Evolutionary conservation across 2,113 vertebrate species (phyloP), one percentile per base, ranked within the genome.

Genomic region (Cyprinodon brontotheroides): DNA sequence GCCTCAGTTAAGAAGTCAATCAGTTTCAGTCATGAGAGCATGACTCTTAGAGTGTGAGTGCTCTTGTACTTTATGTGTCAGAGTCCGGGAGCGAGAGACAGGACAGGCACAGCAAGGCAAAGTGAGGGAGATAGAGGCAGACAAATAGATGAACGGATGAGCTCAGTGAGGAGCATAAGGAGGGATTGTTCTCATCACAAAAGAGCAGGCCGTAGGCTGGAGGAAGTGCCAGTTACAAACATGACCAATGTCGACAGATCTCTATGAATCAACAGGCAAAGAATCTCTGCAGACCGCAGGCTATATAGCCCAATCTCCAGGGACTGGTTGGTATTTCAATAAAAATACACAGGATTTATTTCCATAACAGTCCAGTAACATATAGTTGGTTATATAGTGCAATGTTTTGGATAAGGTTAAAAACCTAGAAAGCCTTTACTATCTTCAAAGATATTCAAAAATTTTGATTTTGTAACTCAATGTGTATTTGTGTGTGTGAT

Each of bases 191-290:
- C 91, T 89, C 68, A 45, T 69, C 78, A 93, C 91, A 93, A 93
- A 91, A 88, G 90, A 87, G 73, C 61, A 86, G 86, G 85, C 92
- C 92, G 89, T 89, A 91, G 92, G 92, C 91, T 85, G 92, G 85
- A 92, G 92, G 92, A 93, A 93, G 92, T 93, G 82, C 78, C 91
- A 89, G 82, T 90, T 90, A 65, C 78, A 86, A 89, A 88, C 89
- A 78, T 78, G 70, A 87, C 82, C 86, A 86, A 91, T 89, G 89
- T 90, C 82, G 86, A 79, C 87, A 85, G 79, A 88, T 80, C 84
- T 72, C 70, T 53, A 93, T 93, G 92, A 93, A 91, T 93, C 87
- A 91, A 77, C 85, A 80, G 53, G 82, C 79, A 0, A 86, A 82
- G 87, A 92, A 91, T 92, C 89, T 86, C 61, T 62, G 72, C 84